Evolutionary conservation across 2,888 invertebrate species (phyloP).

Genomic region (Mythimna loreyi): DNA sequence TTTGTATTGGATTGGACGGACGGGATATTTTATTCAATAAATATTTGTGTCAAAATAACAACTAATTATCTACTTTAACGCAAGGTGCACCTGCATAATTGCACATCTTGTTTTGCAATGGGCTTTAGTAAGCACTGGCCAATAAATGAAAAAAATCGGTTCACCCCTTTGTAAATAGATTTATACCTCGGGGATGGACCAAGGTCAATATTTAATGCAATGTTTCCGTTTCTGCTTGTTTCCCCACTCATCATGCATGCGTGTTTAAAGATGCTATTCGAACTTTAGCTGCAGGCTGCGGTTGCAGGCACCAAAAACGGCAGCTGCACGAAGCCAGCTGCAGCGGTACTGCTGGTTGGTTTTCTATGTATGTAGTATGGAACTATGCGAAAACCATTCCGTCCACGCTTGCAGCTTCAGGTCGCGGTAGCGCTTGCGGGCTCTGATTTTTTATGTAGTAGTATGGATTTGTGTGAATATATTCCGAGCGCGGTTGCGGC

Average conservation of each 20-base stretch:
- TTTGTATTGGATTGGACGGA: neutral
- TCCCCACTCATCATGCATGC: neutral
- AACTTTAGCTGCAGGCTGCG: no score
- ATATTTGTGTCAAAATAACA: neutral
- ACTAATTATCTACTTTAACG: neutral
- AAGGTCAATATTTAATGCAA: neutral
- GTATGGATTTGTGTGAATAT: no score
- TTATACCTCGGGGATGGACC: neutral
- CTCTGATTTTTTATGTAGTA: no score
- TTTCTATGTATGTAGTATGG: no score
- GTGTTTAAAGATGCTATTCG: neutral
- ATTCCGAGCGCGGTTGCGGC: no score
- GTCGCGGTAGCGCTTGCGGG: no score
- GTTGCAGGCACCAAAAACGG: no score
- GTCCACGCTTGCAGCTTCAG: no score
- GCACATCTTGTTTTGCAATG: neutral
- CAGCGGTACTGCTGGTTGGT: no score
- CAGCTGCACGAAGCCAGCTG: no score
- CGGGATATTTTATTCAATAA: no score
- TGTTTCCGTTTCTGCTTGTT: neutral
- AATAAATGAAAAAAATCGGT: neutral
- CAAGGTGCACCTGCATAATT: neutral
- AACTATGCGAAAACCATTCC: no score
- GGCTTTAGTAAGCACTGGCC: neutral
- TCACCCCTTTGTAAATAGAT: neutral